Evolutionary conservation across 1,140 invertebrate genomes (phyloP).

Genomic region (Ridgeia piscesae): DNA sequence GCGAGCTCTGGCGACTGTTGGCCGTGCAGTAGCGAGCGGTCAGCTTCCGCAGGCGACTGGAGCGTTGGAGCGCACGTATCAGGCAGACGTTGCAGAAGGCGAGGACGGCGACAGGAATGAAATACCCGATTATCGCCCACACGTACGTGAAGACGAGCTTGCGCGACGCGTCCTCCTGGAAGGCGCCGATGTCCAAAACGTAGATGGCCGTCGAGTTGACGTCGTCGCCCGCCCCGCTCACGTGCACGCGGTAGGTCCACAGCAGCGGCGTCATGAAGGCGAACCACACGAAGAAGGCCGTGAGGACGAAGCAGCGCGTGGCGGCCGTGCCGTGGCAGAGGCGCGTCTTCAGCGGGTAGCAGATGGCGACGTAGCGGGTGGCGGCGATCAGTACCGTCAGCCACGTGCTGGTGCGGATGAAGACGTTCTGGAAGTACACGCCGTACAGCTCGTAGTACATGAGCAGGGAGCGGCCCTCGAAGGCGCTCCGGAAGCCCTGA

Average conservation of each 20-base stretch:
- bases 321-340: conserved; percentile 11
- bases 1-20: conserved; percentile 21
- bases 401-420: conserved; percentile 28
- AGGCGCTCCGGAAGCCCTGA: not conserved
- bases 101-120: conserved; percentile 39
- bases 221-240: conserved; percentile 26
- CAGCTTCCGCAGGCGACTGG: conserved; percentile 39
- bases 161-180: conserved; percentile 16
- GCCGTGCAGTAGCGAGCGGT: not conserved
- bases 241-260: conserved; percentile 43
- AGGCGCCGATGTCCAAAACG: conserved; percentile 21
- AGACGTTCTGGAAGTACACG: conserved; percentile 25
- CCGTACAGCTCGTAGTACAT: conserved; percentile 23
- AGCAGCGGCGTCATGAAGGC: conserved; percentile 49
- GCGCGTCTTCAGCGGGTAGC: conserved; percentile 26
- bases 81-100: conserved; percentile 51
- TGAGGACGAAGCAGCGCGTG: conserved; percentile 36
- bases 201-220: not conserved
- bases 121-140: conserved; percentile 52
- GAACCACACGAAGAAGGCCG: conserved; percentile 44
- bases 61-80: conserved; percentile 47
- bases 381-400: conserved; percentile 27
- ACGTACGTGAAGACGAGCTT: conserved; percentile 43
- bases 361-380: conserved; percentile 26
- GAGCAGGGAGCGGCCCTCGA: not conserved